These are phyloP conservation scores for Lasiommata megera DNA, from an alignment of 2,888 invertebrate species.

Conservation along the genomic window DNA sequence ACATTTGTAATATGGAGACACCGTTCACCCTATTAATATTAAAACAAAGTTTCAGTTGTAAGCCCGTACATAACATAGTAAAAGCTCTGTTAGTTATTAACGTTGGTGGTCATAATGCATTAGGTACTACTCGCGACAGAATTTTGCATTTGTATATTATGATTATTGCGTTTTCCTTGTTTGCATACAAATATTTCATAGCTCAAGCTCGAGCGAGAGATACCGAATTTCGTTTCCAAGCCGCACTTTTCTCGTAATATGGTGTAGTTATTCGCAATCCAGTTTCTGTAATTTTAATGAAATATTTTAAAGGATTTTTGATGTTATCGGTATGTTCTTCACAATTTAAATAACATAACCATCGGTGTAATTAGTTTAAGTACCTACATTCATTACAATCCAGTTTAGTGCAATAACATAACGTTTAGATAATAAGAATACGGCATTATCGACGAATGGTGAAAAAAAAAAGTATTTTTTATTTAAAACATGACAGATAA, in stretches of 20 bases:
- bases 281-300: background rate
- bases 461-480: too few relatives aligned
- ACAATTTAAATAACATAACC: too few relatives aligned
- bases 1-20: background rate
- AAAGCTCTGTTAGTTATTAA: background rate
- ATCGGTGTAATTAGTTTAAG: too few relatives aligned
- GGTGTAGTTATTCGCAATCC: background rate
- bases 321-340: too few relatives aligned
- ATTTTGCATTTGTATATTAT: background rate
- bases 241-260: background rate
- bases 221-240: background rate
- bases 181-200: slow-evolving; percentile 1
- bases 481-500: too few relatives aligned
- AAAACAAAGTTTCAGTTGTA: background rate
- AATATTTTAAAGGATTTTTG: background rate
- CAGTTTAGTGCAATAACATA: too few relatives aligned
- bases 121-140: background rate
- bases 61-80: background rate
- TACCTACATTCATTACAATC: too few relatives aligned
- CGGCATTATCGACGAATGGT: too few relatives aligned
- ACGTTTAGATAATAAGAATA: too few relatives aligned
- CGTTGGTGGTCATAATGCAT: background rate
- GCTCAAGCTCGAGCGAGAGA: background rate
- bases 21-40: background rate
- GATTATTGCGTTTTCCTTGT: background rate